Conservation (phyloP, 1,140 invertebrate genomes). For the Drosophila teissieri region DNA sequence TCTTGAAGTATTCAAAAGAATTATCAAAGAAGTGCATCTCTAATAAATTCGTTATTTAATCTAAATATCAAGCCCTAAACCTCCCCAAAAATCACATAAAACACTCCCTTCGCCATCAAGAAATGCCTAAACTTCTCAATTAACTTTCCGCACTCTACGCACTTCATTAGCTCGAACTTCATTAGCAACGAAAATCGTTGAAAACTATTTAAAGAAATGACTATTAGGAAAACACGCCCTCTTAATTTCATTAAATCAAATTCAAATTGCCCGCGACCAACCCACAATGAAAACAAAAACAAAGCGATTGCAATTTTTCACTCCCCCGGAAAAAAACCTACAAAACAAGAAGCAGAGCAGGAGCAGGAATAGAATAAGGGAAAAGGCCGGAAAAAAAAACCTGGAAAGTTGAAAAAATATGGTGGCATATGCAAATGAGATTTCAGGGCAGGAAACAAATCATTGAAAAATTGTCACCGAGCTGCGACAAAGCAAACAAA, state of each 20-base stretch:
- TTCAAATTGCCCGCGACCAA: conserved; percentile 40
- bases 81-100: background rate
- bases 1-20: background rate
- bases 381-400: conserved; percentile 15
- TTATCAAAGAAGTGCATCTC: background rate
- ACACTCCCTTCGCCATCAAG: background rate
- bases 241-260: conserved; percentile 69
- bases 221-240: conserved; percentile 56
- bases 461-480: conserved; percentile 84
- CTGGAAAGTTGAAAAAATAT: conserved; percentile 57
- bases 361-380: conserved; percentile 4
- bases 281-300: conserved; percentile 49
- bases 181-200: conserved; percentile 11
- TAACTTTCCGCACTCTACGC: conserved; percentile 5
- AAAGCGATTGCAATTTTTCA: conserved; percentile 77
- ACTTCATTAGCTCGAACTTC: conserved; percentile 37
- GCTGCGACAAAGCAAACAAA: conserved; percentile 59
- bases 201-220: conserved; percentile 48
- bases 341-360: background rate
- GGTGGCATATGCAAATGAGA: conserved; percentile 80
- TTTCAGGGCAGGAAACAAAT: conserved; percentile 72
- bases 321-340: conserved; percentile 28
- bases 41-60: background rate
- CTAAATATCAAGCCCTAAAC: no score
- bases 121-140: conserved; percentile 2